Conservation (phyloP, 2,113 vertebrate species). For the Oreotrochilus melanogaster region DNA sequence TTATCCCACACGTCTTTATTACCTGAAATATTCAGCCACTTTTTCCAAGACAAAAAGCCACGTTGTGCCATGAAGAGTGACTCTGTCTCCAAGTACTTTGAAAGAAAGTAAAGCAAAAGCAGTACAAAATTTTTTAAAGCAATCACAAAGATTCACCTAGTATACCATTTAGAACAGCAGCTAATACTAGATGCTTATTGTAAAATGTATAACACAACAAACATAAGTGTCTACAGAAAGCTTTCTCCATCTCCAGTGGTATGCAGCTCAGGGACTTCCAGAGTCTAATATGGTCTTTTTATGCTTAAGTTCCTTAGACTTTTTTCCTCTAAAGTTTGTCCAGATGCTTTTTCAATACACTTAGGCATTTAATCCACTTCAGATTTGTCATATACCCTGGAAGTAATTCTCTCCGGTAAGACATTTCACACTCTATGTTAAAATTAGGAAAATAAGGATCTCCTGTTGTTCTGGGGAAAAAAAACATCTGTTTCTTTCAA, state of each 20-base stretch:
- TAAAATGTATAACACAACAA: background rate
- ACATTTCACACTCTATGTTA: background rate
- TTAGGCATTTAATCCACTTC: background rate
- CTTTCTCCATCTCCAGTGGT: background rate
- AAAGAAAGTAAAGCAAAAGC: background rate
- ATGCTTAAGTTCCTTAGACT: background rate
- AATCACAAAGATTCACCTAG: background rate
- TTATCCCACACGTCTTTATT: background rate
- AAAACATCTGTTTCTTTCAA: background rate
- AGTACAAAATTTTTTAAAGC: background rate
- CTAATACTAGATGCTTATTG: background rate
- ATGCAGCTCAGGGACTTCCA: background rate
- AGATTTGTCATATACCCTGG: background rate
- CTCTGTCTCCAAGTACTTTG: background rate
- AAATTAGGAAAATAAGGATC: background rate
- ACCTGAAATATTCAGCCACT: background rate
- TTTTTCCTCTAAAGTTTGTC: background rate
- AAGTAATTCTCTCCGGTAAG: background rate
- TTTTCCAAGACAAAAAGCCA: background rate
- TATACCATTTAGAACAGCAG: background rate
- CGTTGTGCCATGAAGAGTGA: background rate
- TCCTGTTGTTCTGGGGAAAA: background rate
- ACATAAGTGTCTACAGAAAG: background rate
- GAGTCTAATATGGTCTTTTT: background rate
- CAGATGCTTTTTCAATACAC: background rate